A percentile compares a stretch with the other conserved stretches of the same genome.
Evolutionary conservation across 2,888 invertebrate species (phyloP).

Genomic region (Caenorhabditis uteleia): DNA sequence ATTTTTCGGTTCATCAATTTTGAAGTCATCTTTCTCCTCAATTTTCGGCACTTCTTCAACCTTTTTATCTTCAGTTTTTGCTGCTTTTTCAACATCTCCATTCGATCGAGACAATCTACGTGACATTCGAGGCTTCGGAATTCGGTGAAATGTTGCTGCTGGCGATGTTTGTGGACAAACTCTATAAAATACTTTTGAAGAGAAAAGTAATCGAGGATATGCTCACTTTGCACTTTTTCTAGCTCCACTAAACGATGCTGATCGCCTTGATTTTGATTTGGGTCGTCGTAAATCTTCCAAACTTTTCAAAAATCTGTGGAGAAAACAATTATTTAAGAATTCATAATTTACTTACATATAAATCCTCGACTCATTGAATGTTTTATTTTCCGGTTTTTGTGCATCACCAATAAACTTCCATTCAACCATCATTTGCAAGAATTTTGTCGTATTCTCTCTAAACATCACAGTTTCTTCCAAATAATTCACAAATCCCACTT

Average conservation of each 20-base stretch:
- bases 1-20: too few species aligned
- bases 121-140: background rate
- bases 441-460: conserved; percentile 14
- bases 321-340: background rate
- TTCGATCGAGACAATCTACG: conserved; percentile 26
- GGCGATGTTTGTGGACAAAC: conserved; percentile 1
- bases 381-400: conserved; percentile 7
- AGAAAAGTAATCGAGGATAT: background rate
- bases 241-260: conserved; percentile 28
- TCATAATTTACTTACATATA: conserved; percentile 4
- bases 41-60: conserved; percentile 18
- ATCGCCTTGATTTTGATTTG: conserved; percentile 19
- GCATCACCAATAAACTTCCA: conserved; percentile 24
- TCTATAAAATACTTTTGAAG: conserved; percentile 2
- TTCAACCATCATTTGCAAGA: conserved; percentile 23
- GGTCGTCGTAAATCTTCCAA: conserved; percentile 19
- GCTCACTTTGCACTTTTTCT: conserved; percentile 14
- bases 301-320: conserved; percentile 9
- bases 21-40: conserved; percentile 9
- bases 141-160: background rate
- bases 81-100: conserved; percentile 13
- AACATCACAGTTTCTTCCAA: background rate
- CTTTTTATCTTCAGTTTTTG: conserved; percentile 11
- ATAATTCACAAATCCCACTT: background rate
- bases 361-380: conserved; percentile 23